Conservation (phyloP, 2,888 invertebrate genomes). For the Gortyna flavago region DNA sequence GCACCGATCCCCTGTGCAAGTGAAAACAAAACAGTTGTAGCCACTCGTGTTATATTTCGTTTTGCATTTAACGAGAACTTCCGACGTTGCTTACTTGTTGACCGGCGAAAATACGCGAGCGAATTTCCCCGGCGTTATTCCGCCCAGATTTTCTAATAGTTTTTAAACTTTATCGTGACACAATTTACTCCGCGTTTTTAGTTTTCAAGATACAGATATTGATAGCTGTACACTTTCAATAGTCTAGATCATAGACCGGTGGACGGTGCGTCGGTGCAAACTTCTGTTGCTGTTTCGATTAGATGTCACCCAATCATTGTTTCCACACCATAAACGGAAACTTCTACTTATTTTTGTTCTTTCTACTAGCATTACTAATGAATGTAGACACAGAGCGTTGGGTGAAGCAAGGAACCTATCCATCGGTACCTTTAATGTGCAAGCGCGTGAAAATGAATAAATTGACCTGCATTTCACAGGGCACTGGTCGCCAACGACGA, state of each 20-base stretch:
- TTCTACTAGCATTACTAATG: neutral
- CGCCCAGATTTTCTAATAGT: neutral
- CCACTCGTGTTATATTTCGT: neutral
- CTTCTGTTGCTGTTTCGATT: neutral
- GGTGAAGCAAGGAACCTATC: neutral
- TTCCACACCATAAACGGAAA: neutral
- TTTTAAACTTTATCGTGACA: neutral
- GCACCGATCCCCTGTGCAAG: neutral
- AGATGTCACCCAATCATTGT: neutral
- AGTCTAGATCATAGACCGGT: neutral
- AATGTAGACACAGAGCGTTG: neutral
- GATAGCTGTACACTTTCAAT: neutral
- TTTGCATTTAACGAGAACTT: neutral
- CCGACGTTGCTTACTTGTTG: neutral
- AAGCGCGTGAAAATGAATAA: neutral
- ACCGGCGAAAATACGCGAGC: neutral
- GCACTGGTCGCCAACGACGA: neutral
- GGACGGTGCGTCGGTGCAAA: neutral
- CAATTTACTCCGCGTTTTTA: neutral
- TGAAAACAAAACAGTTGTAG: neutral
- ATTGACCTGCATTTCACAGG: conserved; percentile 14
- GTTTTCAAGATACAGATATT: neutral
- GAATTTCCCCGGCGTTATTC: neutral
- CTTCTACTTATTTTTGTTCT: neutral
- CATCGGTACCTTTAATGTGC: neutral